Evolutionary conservation across 2,113 vertebrate genomes (phyloP), one percentile per base, ranked within the genome.

Genomic region (Notiomystis cincta): DNA sequence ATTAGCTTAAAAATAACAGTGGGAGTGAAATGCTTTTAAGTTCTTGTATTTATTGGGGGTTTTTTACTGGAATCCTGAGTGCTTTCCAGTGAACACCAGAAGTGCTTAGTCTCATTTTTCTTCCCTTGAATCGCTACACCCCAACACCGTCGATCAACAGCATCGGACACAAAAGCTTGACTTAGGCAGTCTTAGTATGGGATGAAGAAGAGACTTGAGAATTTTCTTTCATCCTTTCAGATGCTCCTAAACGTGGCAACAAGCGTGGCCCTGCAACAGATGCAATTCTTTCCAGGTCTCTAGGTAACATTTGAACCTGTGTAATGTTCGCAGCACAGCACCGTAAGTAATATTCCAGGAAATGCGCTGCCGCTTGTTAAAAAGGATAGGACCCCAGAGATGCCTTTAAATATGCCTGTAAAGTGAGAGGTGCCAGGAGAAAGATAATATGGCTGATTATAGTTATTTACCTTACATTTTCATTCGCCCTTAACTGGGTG

Each of bases 381-480:
- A 98, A 98, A 97, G 97, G 97, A 98, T 98, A 97, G 98, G 97
- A 97, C 98, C 97, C 98, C 92, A 97, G 98, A 98, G 98, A 98
- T 98, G 98, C 95, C 97, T 98, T 98, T 98, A 98, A 98, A 98
- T 98, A 98, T 98, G 98, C 97, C 98, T 98, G 98, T 97, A 98
- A 98, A 98, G 97, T 98, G 98, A 98, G 98, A 98, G 97, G 98
- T 98, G 98, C 98, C 98, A 98, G 82, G 98, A 98, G 98, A 98
- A 98, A 98, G 98, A 98, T 98, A 98, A 98, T 98, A 98, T 98
- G 96, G 97, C 98, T 98, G 98, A 98, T 98, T 98, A 98, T 98
- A 98, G 98, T 98, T 98, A 98, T 98, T 98, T 98, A 98, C 98
- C 98, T 98, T 98, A 98, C 98, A 98, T 98, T 98, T 98, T 98